Conservation (phyloP, 2,888 invertebrate genomes). For the Rotaria socialis region DNA sequence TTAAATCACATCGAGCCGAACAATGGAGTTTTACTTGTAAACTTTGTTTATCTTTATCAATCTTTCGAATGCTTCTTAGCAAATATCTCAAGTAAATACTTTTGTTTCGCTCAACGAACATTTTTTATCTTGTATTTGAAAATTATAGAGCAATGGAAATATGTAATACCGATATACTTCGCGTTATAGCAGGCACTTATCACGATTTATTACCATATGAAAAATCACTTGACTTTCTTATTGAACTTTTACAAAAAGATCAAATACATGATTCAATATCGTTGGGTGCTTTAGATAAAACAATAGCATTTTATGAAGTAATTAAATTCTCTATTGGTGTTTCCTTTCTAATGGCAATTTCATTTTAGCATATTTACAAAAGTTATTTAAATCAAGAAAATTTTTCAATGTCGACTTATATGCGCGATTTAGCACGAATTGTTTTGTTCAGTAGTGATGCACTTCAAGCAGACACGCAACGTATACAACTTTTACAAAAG, state of each 20-base stretch:
- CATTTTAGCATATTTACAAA: constrained; percentile 64
- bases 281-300: constrained; percentile 79
- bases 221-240: constrained; percentile 77
- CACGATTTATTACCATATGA: constrained; percentile 82
- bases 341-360: too few relatives aligned
- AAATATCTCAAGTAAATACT: constrained; percentile 60
- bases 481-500: constrained; percentile 65
- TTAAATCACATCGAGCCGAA: constrained; percentile 77
- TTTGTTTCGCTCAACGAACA: neutral
- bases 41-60: constrained; percentile 59
- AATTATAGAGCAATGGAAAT: neutral
- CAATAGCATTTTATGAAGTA: constrained; percentile 65
- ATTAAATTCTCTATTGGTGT: neutral
- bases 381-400: constrained; percentile 66
- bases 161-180: neutral
- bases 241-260: constrained; percentile 80
- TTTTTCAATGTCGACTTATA: constrained; percentile 67
- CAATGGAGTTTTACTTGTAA: constrained; percentile 69
- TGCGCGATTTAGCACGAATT: constrained; percentile 67
- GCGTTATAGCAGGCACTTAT: constrained; percentile 70
- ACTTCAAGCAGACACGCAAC: constrained; percentile 69
- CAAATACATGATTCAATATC: constrained; percentile 65
- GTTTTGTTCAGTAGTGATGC: constrained; percentile 71
- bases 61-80: constrained; percentile 59
- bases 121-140: neutral